Evolutionary conservation across 2,797 vertebrate species (phyloP).

Genomic region (Sphenopsis melanotis): DNA sequence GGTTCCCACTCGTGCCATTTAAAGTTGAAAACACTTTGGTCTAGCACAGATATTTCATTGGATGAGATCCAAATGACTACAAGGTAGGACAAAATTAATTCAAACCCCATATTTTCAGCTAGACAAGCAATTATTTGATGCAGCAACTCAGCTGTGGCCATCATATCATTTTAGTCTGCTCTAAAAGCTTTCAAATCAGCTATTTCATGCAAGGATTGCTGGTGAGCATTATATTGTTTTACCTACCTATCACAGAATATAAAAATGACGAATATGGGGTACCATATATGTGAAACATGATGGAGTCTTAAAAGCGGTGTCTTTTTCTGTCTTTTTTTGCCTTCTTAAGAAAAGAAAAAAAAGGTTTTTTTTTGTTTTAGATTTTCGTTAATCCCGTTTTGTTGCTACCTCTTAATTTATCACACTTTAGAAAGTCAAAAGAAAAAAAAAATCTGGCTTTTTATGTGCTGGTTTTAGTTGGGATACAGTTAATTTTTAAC

Average conservation of each 20-base stretch:
- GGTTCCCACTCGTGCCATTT: not conserved
- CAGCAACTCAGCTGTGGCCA: not conserved
- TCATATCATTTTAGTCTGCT: not conserved
- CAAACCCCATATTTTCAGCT: not conserved
- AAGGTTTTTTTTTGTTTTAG: not conserved
- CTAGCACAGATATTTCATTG: not conserved
- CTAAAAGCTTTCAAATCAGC: not conserved
- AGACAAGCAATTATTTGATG: not conserved
- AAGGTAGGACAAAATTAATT: not conserved
- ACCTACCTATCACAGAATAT: not conserved
- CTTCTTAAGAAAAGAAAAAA: not conserved
- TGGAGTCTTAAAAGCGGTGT: not conserved
- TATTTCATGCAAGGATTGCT: not conserved
- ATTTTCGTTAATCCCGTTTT: not conserved
- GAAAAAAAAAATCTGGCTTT: not conserved
- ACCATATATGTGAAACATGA: not conserved
- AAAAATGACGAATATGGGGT: fast-evolving
- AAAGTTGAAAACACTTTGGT: not conserved
- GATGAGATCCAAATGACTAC: not conserved
- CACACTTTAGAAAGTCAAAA: not conserved
- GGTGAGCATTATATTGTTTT: not conserved
- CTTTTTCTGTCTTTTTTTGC: not conserved
- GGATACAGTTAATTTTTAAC: not conserved
- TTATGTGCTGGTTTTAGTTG: not conserved
- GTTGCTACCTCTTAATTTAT: not conserved